Evolutionary conservation across 2,113 vertebrate genomes (phyloP).

Genomic region (Phalacrocorax brasilianus): DNA sequence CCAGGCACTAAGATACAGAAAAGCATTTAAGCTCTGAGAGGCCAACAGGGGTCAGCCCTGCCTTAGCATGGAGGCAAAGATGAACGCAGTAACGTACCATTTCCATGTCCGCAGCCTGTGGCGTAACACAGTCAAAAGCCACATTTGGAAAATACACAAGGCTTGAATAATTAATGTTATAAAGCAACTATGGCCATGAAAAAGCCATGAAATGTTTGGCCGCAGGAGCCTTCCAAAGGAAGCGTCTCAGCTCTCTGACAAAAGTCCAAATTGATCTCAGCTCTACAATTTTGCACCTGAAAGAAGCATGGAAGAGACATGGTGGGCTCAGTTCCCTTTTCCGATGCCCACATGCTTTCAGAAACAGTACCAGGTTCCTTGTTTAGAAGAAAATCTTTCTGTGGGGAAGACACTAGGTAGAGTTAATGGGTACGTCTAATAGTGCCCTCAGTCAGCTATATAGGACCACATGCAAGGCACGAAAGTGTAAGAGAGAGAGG

Average conservation of each 20-base stretch:
- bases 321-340: neutral
- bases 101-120: neutral
- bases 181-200: neutral
- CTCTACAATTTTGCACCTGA: neutral
- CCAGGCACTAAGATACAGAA: neutral
- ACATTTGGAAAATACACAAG: neutral
- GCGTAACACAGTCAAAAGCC: neutral
- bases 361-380: neutral
- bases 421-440: neutral
- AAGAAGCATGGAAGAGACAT: neutral
- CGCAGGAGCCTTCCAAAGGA: neutral
- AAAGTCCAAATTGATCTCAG: neutral
- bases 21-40: neutral
- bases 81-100: accelerated
- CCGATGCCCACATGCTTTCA: neutral
- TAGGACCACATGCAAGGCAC: neutral
- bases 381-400: neutral
- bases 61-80: neutral
- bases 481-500: neutral
- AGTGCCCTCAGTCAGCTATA: neutral
- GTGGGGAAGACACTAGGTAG: neutral
- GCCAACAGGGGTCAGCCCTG: slow-evolving; percentile 44
- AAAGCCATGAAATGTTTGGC: neutral
- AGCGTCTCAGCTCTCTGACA: neutral
- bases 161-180: neutral